A percentile compares a stretch with the other conserved stretches of the same genome.
Conservation (phyloP, 2,797 vertebrate species). For the Antennarius maculatus region DNA sequence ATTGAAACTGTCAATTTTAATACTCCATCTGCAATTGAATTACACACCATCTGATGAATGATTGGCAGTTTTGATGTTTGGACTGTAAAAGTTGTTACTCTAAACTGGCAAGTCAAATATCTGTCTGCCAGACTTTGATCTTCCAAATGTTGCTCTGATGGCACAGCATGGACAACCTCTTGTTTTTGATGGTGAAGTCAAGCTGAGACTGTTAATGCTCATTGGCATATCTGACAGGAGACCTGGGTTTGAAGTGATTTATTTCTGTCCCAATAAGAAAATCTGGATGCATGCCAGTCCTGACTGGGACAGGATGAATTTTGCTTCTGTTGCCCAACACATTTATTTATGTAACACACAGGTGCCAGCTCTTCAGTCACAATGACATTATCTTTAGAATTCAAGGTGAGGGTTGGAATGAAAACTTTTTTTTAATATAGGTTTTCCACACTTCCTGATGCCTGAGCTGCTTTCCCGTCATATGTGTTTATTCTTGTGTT, state of each 20-base stretch:
- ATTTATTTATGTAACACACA: slow-evolving; percentile 38
- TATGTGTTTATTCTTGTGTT: slow-evolving; percentile 12
- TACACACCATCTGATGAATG: slow-evolving; percentile 60
- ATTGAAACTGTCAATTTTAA: slow-evolving; percentile 72
- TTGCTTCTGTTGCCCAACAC: slow-evolving; percentile 23
- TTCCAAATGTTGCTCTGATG: slow-evolving; percentile 32
- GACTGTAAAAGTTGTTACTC: slow-evolving; percentile 58
- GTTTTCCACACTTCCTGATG: neutral
- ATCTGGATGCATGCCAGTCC: neutral
- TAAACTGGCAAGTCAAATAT: slow-evolving; percentile 59
- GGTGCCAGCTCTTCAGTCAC: slow-evolving; percentile 33
- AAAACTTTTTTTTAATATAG: slow-evolving; percentile 34
- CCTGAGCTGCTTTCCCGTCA: slow-evolving; percentile 2
- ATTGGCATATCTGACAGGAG: neutral
- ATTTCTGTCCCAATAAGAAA: slow-evolving; percentile 5
- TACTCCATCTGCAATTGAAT: slow-evolving; percentile 66
- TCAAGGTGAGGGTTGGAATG: slow-evolving; percentile 24
- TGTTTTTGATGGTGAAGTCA: slow-evolving; percentile 27
- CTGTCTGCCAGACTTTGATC: slow-evolving; percentile 48
- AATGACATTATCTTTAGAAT: slow-evolving; percentile 24
- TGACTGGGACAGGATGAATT: slow-evolving; percentile 2
- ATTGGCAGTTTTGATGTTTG: slow-evolving; percentile 75
- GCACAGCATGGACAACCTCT: slow-evolving; percentile 28
- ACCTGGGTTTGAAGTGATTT: neutral
- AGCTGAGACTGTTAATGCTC: slow-evolving; percentile 3